Evolutionary conservation across 2,888 invertebrate species (phyloP).

Genomic region (Aspidiotus rigidus): DNA sequence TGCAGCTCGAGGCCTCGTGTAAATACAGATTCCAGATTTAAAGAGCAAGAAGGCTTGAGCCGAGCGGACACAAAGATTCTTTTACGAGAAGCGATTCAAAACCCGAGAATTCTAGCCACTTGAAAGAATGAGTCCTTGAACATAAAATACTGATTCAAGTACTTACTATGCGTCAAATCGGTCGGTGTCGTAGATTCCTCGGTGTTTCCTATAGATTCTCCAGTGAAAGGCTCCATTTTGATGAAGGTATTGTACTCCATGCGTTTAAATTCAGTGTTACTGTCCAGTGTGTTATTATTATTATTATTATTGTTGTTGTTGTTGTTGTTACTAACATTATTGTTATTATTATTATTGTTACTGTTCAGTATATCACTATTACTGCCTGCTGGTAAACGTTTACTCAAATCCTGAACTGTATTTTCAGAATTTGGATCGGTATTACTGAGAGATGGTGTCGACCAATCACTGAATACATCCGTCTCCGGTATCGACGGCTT

Average conservation of each 20-base stretch:
- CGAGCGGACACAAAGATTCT: too few species aligned
- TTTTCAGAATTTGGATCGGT: slow-evolving; percentile 28
- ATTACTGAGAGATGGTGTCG: slow-evolving; percentile 2
- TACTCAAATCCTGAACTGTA: slow-evolving; percentile 38
- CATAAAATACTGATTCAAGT: too few species aligned
- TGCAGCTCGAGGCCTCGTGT: too few species aligned
- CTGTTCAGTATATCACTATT: slow-evolving; percentile 32
- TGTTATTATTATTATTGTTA: slow-evolving; percentile 34
- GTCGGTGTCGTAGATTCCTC: slow-evolving; percentile 36
- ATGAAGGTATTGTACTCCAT: slow-evolving; percentile 16
- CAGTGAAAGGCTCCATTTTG: slow-evolving; percentile 29
- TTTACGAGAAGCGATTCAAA: too few species aligned
- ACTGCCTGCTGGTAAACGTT: slow-evolving; percentile 35
- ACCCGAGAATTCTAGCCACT: too few species aligned
- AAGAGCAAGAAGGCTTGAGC: too few species aligned
- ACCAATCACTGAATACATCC: slow-evolving; percentile 35
- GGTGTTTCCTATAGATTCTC: slow-evolving; percentile 35
- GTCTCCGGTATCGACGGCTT: slow-evolving; percentile 36
- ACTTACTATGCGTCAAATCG: slow-evolving; percentile 34
- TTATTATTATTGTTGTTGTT: slow-evolving; percentile 33
- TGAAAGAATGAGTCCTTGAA: too few species aligned
- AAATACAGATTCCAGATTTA: too few species aligned
- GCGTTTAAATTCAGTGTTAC: slow-evolving; percentile 35
- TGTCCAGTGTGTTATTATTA: slow-evolving; percentile 35
- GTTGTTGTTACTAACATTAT: slow-evolving; percentile 27